phyloP scores from a whole-genome alignment of 1,140 invertebrate species.

The Macrostomum lignano region DNA sequence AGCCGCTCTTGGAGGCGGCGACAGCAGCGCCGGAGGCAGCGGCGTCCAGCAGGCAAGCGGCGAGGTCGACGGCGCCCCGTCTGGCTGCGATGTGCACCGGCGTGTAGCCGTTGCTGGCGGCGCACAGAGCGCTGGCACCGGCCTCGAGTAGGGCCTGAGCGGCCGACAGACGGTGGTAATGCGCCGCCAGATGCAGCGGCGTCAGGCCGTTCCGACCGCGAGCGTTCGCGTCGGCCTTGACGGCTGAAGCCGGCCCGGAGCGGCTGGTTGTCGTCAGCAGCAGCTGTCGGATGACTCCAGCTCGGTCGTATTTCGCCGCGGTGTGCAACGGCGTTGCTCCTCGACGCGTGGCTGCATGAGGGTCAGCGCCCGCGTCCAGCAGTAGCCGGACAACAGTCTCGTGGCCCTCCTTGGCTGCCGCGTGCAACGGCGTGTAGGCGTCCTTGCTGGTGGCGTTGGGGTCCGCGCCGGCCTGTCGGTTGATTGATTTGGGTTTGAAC shows the following conservation, averaged over 20 bases:
- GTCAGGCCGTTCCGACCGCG: slow-evolving; percentile 58
- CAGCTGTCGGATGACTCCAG: slow-evolving; percentile 69
- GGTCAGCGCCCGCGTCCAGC: slow-evolving; percentile 54
- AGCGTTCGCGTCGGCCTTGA: slow-evolving; percentile 42
- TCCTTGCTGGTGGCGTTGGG: slow-evolving; percentile 31
- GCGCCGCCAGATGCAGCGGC: slow-evolving; percentile 77
- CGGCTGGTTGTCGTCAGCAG: no score
- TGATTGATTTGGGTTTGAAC: no score
- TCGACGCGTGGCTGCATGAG: slow-evolving; percentile 36
- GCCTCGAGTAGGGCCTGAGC: slow-evolving; percentile 71
- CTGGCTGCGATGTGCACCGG: slow-evolving; percentile 75
- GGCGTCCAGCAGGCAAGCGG: slow-evolving; percentile 58
- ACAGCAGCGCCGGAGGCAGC: slow-evolving; percentile 65
- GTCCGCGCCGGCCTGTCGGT: slow-evolving; percentile 20
- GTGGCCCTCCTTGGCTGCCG: slow-evolving; percentile 81
- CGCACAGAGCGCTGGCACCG: slow-evolving; percentile 61
- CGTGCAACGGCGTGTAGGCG: slow-evolving; percentile 64
- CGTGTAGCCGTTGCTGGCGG: slow-evolving; percentile 58
- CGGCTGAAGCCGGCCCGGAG: no score
- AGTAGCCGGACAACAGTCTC: slow-evolving; percentile 84
- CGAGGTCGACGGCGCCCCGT: slow-evolving; percentile 52
- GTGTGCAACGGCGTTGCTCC: slow-evolving; percentile 94
- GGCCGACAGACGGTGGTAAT: slow-evolving; percentile 69
- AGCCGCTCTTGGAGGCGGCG: slow-evolving; percentile 37
- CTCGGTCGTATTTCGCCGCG: slow-evolving; percentile 92